Percentiles rank a stretch among this genome's conserved stretches.
Evolutionary conservation across 2,888 invertebrate species (phyloP).

Genomic region (Melanotus villosus): DNA sequence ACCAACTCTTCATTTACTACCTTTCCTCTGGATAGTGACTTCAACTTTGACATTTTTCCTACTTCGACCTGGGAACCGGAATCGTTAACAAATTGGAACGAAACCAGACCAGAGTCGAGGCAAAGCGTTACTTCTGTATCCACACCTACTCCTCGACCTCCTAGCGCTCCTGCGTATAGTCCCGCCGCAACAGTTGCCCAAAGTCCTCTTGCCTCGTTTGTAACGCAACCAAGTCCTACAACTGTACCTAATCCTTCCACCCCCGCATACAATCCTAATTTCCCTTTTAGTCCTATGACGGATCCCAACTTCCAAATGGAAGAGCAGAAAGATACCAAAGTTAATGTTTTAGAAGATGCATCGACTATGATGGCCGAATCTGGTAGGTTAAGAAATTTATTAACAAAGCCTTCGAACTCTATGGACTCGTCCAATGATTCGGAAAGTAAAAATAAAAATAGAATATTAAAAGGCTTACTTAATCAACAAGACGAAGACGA

Average conservation of each 20-base stretch:
- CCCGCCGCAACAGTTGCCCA: conserved; percentile 63
- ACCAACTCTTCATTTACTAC: conserved; percentile 53
- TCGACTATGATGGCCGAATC: conserved; percentile 69
- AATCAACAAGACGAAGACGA: conserved; percentile 78
- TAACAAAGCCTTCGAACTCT: conserved; percentile 69
- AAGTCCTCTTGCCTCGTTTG: conserved; percentile 70
- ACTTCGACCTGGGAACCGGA: conserved; percentile 76
- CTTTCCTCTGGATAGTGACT: conserved; percentile 66
- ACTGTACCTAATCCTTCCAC: conserved; percentile 63
- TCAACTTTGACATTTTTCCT: conserved; percentile 71
- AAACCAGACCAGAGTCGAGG: conserved; percentile 74
- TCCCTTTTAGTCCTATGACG: conserved; percentile 76
- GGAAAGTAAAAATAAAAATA: conserved; percentile 68
- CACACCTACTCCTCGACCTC: conserved; percentile 74
- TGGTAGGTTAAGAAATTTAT: conserved; percentile 73
- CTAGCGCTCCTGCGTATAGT: conserved; percentile 69
- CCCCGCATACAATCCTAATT: conserved; percentile 70
- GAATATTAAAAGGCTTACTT: conserved; percentile 75
- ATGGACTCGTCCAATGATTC: conserved; percentile 59
- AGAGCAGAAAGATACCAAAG: conserved; percentile 69
- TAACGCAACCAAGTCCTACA: conserved; percentile 72
- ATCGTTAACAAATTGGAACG: conserved; percentile 60
- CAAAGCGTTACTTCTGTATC: conserved; percentile 75
- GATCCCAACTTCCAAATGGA: conserved; percentile 68
- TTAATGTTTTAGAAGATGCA: conserved; percentile 67